Percentiles rank a stretch among this genome's conserved stretches.
Conservation (phyloP, 2,113 vertebrate species). For the Leucopsar rothschildi region DNA sequence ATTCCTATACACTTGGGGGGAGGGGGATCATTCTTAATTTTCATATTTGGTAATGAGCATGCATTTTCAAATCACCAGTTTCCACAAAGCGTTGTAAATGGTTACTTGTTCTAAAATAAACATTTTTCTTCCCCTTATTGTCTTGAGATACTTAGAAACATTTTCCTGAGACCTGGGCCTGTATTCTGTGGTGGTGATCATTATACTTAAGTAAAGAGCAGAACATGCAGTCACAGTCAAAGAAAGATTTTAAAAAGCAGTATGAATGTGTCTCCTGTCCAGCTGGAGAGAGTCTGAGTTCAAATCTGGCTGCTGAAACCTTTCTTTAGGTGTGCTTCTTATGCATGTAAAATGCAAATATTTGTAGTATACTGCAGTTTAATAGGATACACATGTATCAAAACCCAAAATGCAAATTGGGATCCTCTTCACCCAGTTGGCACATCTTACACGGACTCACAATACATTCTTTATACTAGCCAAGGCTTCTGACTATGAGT, state of each 20-base stretch:
- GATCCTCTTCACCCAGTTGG: background rate
- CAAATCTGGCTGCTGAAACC: background rate
- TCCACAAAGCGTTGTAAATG: background rate
- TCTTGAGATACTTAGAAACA: background rate
- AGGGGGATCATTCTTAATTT: background rate
- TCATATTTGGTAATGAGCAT: conserved; percentile 4
- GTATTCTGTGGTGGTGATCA: background rate
- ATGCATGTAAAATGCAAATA: background rate
- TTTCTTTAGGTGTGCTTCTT: background rate
- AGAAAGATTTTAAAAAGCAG: background rate
- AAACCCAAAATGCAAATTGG: background rate
- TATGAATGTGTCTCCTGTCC: background rate
- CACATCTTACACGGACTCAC: background rate
- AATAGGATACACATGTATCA: background rate
- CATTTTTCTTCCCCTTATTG: background rate
- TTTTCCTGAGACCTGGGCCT: background rate
- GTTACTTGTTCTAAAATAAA: background rate
- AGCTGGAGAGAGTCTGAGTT: background rate
- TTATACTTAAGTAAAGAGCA: background rate
- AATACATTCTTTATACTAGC: background rate
- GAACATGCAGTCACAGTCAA: background rate
- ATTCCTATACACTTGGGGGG: background rate
- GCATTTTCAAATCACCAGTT: conserved; percentile 27
- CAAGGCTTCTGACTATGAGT: background rate
- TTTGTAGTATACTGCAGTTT: background rate